Evolutionary conservation across 2,888 invertebrate species (phyloP), one percentile per base, ranked within the genome.

Genomic region (Zaprionus bogoriensis): DNA sequence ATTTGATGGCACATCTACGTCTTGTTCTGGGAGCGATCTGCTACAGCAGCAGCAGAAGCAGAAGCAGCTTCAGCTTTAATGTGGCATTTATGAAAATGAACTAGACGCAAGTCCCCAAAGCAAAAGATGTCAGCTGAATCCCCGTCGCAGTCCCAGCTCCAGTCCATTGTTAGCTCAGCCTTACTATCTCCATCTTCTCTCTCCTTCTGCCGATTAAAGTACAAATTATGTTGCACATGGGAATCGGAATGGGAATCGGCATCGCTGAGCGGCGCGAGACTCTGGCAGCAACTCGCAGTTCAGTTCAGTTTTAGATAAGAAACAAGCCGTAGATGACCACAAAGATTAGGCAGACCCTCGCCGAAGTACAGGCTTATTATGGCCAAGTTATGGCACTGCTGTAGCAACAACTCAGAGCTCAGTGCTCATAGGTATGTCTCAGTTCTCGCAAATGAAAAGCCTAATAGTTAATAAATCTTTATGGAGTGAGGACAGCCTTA

Each of bases 31-130:
- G 30, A 25, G 14, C 57, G 67, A 73, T 71, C n/a, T n/a, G n/a
- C n/a, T n/a, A n/a, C n/a, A n/a, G n/a, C n/a, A n/a, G 74, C 52
- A n/a, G 25, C 28, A 36, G 51, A 52, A 38, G 39, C 51, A 55
- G 36, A 20, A 50, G 10, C 36, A 58, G 3, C 42, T 51, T 12
- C 57, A 65, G 45, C 67, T 75, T 67, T 74, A 74, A 81, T 75
- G 83, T 73, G 77, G 76, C 80, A 80, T 87, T 88, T 87, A 83
- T 87, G 87, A 87, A 87, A 87, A 87, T 87, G 74, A 77, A 79
- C 73, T 58, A 51, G 57, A 42, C 58, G 74, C 48, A 51, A 53
- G 36, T 58, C 48, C 58, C 42, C 44, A 44, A 44, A 61, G 38
- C 58, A 25, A 38, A 48, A 28, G 39, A 52, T 44, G 61, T 61